Base-by-base conservation (phyloP, 2,797 vertebrate species). In the Crocidura indochinensis region DNA sequence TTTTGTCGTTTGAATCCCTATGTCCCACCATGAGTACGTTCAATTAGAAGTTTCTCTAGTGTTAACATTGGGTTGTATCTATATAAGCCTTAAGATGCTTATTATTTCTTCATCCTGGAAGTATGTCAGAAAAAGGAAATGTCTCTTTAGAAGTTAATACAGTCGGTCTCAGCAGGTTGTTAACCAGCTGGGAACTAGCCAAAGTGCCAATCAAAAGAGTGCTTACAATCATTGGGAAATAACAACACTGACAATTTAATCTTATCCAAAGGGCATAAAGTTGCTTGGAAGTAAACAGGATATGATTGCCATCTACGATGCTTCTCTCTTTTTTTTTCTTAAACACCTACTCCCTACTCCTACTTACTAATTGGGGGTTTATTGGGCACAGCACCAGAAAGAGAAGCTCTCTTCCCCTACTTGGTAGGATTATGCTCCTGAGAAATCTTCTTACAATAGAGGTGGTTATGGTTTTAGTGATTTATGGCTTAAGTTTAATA, bases 391-490 rank as follows among this genome's bases (percentile, higher is more conserved):
- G 29, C 29, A 46, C 49, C 76, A 65, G 77, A 87, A 20, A 67
- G 44, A 93, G 5, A 53, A 0, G 44, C 78, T 20, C 26, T 91
- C 31, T 74, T 79, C 31, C 19, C 46, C 64, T 76, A 29, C 17
- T 17, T 87, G 0, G 0, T 53, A 64, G 78, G 38, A 64, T 51
- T 86, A 60, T 92, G 22, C 56, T 93, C 79, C 71, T 84, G 27
- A 19, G 78, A 76, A 56, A 17, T 51, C 20, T 80, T 89, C 29
- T 78, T 83, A 6, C 7, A 44, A 0, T 93, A 46, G 7, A 68
- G 1, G 19, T 64, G 20, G 80, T 84, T 62, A 53, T 83, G 24
- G 11, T 64, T 81, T 76, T 22, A 62, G 24, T 64, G 22, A 8
- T 78, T 91, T 90, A 51, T 46, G 11, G 29, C 7, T 17, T 20